Conservation (phyloP, 2,113 vertebrate genomes). For the Pavo muticus region DNA sequence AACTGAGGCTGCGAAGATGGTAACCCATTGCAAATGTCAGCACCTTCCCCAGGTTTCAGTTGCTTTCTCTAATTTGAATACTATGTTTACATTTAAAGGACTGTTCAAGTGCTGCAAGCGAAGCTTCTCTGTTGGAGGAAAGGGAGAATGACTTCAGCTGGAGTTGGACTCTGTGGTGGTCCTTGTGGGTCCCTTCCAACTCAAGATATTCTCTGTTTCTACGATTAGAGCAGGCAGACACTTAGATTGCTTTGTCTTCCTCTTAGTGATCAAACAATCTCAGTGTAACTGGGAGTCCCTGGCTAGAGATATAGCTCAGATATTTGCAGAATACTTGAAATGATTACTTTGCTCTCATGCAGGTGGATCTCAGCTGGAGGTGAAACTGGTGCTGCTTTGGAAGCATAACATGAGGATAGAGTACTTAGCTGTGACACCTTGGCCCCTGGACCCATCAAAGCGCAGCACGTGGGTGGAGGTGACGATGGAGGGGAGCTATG, state of each 20-base stretch:
- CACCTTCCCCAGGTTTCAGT: neutral
- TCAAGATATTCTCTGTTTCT: neutral
- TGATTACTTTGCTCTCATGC: neutral
- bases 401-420: constrained; percentile 99
- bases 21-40: neutral
- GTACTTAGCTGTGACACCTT: constrained; percentile 90
- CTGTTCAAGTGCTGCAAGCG: neutral
- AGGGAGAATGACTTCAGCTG: neutral
- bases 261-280: neutral
- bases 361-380: constrained; percentile 93
- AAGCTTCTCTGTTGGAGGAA: neutral
- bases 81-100: neutral
- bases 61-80: neutral
- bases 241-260: neutral
- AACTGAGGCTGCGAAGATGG: neutral
- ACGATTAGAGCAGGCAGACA: neutral
- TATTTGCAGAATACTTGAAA: neutral
- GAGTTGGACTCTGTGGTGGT: neutral
- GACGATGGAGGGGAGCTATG: constrained; percentile 98
- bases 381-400: constrained; percentile 95
- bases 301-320: neutral
- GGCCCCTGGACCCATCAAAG: constrained; percentile 88
- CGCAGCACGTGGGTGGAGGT: constrained; percentile 94
- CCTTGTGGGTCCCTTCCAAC: neutral
- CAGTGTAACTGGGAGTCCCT: rapidly evolving